Conservation (phyloP, 1,140 invertebrate genomes). For the Drosophila lacteicornis region DNA sequence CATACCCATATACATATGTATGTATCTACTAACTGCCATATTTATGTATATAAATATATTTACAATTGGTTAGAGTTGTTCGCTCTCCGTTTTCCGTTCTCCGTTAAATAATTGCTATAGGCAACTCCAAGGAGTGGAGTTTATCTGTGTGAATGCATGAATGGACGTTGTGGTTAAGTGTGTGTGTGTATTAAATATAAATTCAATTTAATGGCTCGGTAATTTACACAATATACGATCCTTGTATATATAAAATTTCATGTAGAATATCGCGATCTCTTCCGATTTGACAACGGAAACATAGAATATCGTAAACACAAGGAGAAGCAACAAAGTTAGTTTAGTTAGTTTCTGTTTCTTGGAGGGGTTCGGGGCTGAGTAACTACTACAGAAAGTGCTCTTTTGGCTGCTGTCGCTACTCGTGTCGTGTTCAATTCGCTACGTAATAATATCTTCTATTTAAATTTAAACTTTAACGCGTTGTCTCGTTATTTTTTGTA, state of each 20-base stretch:
- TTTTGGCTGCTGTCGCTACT: conserved; percentile 47
- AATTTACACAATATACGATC: conserved; percentile 78
- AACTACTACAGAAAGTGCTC: conserved; percentile 42
- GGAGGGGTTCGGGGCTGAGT: conserved; percentile 15
- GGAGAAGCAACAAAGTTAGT: conserved; percentile 52
- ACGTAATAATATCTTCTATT: conserved; percentile 75
- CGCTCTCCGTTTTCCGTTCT: conserved; percentile 8
- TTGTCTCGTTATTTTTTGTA: conserved; percentile 62
- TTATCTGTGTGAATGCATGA: conserved; percentile 53
- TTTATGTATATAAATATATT: conserved; percentile 64
- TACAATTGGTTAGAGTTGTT: conserved; percentile 52
- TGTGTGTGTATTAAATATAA: conserved; percentile 73
- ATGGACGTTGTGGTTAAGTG: conserved; percentile 61
- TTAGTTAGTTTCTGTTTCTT: conserved; percentile 25
- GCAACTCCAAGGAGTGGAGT: conserved; percentile 58
- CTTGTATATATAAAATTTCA: conserved; percentile 70
- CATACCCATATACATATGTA: conserved; percentile 1
- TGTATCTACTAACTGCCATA: conserved; percentile 45
- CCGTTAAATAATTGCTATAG: conserved; percentile 69
- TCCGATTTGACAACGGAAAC: conserved; percentile 54
- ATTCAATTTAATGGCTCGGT: conserved; percentile 84
- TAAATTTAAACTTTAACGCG: conserved; percentile 80
- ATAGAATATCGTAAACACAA: conserved; percentile 49
- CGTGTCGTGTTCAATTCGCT: conserved; percentile 66
- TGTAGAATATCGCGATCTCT: conserved; percentile 52